Base-by-base conservation (phyloP, 1,140 invertebrate genomes). In the Heliconius nattereri region DNA sequence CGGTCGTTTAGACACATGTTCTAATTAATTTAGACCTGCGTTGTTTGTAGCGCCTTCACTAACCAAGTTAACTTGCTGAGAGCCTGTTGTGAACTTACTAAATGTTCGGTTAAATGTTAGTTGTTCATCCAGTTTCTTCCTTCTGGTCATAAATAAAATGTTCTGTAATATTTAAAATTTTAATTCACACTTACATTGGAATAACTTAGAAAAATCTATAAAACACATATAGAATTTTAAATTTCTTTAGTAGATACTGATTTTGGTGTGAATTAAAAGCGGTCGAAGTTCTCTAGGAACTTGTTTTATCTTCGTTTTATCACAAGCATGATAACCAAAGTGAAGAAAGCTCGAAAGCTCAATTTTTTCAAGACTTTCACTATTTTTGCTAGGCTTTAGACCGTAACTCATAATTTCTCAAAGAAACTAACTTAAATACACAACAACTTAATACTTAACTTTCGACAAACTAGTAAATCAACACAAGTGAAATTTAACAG, bases 1-100 rank as follows among this genome's bases (percentile, higher is more conserved):
- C 57, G 57, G 9, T 29, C 26, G 23, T 26, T 66, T 66, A 66
- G 60, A 66, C 60, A 66, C 60, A 26, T 66, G 60, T 66, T 66
- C 60, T 66, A 66, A 66, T 66, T 66, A 66, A 66, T 29, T 66
- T 66, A 29, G 20, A 29, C 19, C 11, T 66, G 26, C 60, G 23
- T 66, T 29, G 60, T 66, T 66, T 29, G 60, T 29, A 66, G 60
- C 60, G 13, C 60, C 60, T 29, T 26, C 60, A 29, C 60, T 66
- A 66, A 66, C 60, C 60, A 9, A 66, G 60, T 66, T 66, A 66
- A 66, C 60, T 26, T 26, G 5, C 60, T 66, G 60, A 9, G 1
- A 3, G 13, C 26, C 23, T 66, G 23, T 26, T 29, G 60, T 66
- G 26, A 5, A 29, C 8, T 66, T 16, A 29, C 23, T 66, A 66